Evolutionary conservation across 2,113 vertebrate species (phyloP).

Genomic region (Neofelis nebulosa): DNA sequence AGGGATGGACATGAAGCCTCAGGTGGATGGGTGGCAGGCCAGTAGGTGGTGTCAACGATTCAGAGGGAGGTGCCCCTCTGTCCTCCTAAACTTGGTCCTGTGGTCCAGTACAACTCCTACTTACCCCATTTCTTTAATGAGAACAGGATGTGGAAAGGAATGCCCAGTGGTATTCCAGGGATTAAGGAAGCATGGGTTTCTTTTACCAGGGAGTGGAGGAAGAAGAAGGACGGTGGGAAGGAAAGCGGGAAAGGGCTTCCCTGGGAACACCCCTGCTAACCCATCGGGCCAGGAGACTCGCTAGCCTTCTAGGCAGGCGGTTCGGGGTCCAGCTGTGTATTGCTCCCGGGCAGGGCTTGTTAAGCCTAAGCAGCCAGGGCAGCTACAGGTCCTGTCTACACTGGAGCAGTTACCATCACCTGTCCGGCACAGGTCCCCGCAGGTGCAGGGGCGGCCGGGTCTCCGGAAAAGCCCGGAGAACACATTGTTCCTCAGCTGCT

Average conservation of each 20-base stretch:
- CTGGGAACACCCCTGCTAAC: not conserved
- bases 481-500: not conserved
- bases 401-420: not conserved
- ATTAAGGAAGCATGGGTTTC: not conserved
- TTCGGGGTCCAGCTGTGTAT: fast-evolving
- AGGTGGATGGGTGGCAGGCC: not conserved
- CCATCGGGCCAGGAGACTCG: no score
- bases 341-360: not conserved
- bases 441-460: not conserved
- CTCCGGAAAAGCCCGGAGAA: not conserved
- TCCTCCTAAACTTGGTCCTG: not conserved
- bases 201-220: not conserved
- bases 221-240: not conserved
- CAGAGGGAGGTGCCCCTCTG: not conserved
- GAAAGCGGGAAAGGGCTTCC: not conserved
- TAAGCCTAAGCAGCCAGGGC: not conserved
- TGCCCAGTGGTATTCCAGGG: not conserved
- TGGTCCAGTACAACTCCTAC: not conserved
- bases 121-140: not conserved
- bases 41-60: not conserved
- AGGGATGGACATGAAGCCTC: not conserved
- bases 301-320: no score
- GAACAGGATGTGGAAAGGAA: not conserved
- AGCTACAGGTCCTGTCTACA: not conserved
- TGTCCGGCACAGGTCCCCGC: not conserved